Percentiles rank a stretch among this genome's conserved stretches.
phyloP scores from a whole-genome alignment of 2,797 vertebrate genomes.

The Limosa lapponica region DNA sequence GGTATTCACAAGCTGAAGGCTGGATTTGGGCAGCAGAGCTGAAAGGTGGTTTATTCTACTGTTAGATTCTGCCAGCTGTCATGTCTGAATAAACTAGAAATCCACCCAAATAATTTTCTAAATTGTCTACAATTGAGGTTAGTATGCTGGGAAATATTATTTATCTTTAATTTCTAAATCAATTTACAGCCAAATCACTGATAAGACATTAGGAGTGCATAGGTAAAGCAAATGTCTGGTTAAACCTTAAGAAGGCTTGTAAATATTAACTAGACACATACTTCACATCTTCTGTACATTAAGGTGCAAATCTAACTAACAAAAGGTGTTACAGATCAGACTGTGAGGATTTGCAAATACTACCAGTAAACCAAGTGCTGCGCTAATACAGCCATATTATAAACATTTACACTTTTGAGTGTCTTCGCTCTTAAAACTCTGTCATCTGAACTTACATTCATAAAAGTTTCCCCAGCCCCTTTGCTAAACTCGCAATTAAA shows the following conservation, averaged over 20 bases:
- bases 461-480: neutral
- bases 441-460: neutral
- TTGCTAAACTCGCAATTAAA: neutral
- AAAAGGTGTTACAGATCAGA: neutral
- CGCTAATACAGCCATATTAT: neutral
- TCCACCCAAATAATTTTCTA: neutral
- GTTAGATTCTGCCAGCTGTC: slow-evolving; percentile 10
- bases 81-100: neutral
- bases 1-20: neutral
- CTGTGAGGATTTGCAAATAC: neutral
- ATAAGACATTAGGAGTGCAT: neutral
- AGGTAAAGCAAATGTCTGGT: neutral
- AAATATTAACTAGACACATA: neutral
- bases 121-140: neutral
- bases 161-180: neutral
- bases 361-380: neutral
- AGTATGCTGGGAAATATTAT: neutral
- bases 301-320: neutral
- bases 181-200: neutral
- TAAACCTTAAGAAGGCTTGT: neutral
- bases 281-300: neutral
- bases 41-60: slow-evolving; percentile 4
- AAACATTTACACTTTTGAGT: neutral
- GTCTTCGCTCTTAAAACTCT: neutral
- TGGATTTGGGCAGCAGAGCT: slow-evolving; percentile 40